Evolutionary conservation across 92 coral and sea anemone species (phyloP).

Genomic region (Umimayanthus chanpuru): DNA sequence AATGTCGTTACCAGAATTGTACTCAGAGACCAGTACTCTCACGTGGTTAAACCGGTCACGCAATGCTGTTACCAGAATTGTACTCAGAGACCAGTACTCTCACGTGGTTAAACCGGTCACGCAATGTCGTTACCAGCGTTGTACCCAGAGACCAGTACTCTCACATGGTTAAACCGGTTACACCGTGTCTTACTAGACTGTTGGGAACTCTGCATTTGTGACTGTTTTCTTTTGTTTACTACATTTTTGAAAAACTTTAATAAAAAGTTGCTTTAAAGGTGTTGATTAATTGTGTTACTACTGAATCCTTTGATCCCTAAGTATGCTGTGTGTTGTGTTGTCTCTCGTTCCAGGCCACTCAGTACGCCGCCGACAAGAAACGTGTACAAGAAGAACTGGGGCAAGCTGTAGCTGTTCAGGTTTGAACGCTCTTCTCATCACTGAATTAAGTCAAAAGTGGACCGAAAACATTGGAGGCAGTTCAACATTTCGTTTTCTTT

Average conservation of each 20-base stretch:
- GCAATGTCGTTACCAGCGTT: no score
- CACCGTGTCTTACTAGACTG: background rate
- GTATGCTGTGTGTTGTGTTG: no score
- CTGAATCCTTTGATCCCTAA: background rate
- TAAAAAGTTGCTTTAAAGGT: background rate
- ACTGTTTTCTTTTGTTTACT: background rate
- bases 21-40: background rate
- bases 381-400: slow-evolving; percentile 74
- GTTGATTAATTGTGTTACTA: no score
- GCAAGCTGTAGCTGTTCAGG: slow-evolving; percentile 81
- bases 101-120: background rate
- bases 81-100: background rate
- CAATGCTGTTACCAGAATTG: no score
- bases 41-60: background rate
- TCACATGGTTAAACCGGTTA: background rate
- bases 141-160: no score
- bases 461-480: background rate
- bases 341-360: slow-evolving; percentile 57
- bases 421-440: background rate
- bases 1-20: no score
- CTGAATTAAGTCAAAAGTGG: background rate
- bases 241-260: background rate
- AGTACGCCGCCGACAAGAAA: slow-evolving; percentile 79
- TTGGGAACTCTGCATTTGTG: background rate
- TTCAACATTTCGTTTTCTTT: no score